A percentile compares a stretch with the other conserved stretches of the same genome.
These are phyloP conservation scores for Heterodera schachtii DNA, from an alignment of 1,140 invertebrate genomes.

Conservation along the genomic window DNA sequence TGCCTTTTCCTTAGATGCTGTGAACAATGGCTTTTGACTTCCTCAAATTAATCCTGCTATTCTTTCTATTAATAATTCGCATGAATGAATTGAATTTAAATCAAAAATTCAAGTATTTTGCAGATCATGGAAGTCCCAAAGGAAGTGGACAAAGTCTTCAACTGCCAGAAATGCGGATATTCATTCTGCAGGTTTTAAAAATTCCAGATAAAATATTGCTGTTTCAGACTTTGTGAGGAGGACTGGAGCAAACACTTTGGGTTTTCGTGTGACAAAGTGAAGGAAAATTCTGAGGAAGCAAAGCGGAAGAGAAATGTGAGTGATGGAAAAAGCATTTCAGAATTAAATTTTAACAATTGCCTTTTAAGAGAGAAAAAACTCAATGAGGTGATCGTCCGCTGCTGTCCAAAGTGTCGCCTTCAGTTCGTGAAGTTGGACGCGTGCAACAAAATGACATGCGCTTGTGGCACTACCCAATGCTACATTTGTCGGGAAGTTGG, in stretches of 20 bases:
- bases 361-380: conserved; percentile 36
- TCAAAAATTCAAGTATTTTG: too few species aligned
- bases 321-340: neutral
- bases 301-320: conserved; percentile 12
- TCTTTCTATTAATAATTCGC: too few species aligned
- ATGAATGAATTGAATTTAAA: too few species aligned
- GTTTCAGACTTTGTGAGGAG: conserved; percentile 26
- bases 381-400: conserved; percentile 62
- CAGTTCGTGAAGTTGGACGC: conserved; percentile 73
- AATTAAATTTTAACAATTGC: conserved; percentile 4
- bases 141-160: conserved; percentile 41
- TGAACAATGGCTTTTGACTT: too few species aligned
- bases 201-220: too few species aligned
- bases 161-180: conserved; percentile 32
- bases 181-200: conserved; percentile 28
- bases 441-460: conserved; percentile 76
- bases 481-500: conserved; percentile 55
- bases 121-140: conserved; percentile 27
- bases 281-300: conserved; percentile 19
- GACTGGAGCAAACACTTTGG: conserved; percentile 45
- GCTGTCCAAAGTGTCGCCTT: conserved; percentile 71
- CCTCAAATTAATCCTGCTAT: too few species aligned
- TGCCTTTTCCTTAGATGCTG: conserved; percentile 23
- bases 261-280: conserved; percentile 29
- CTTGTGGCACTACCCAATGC: conserved; percentile 70